Evolutionary conservation across 1,140 invertebrate genomes (phyloP), one percentile per base, ranked within the genome.

Genomic region (Trinorchestia longiramus): DNA sequence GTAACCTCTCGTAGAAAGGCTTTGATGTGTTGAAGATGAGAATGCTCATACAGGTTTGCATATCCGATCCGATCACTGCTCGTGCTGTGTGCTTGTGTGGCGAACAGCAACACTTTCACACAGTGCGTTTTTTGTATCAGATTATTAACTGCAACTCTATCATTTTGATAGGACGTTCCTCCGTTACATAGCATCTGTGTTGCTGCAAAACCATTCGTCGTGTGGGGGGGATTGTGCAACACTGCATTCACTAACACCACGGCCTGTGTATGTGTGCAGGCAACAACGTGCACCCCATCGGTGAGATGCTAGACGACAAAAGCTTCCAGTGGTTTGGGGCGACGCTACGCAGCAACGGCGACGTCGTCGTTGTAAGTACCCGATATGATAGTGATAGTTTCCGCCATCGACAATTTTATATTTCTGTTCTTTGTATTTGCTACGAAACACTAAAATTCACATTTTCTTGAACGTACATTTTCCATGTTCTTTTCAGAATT

Each of bases 261-360:
- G 19, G 36, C 15, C 3, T 45, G 92, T 94, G 43, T 94, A 28
- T 90, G 17, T 77, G 62, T 94, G 44, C 92, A 94, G 92, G 92
- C 92, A 94, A 94, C 36, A 94, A 94, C 44, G 44, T 43, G 8
- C 92, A 94, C 43, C 92, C 92, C 44, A 94, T 94, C 43, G 92
- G 92, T 8, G 92, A 94, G 92, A 45, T 45, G 92, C 44, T 94
- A 44, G 92, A 94, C 44, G 92, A 94, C 43, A 94, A 94, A 40
- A 94, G 92, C 44, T 45, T 43, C 17, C 92, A 94, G 44, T 94
- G 92, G 92, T 94, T 94, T 44, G 92, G 92, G 11, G 92, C 92
- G 44, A 94, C 92, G 40, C 43, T 94, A 44, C 43, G 40, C 92
- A 94, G 92, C 92, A 45, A 11, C 36, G 92, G 92, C 92, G 92